Evolutionary conservation across 2,888 invertebrate species (phyloP).

Genomic region (Tenthredo notha): DNA sequence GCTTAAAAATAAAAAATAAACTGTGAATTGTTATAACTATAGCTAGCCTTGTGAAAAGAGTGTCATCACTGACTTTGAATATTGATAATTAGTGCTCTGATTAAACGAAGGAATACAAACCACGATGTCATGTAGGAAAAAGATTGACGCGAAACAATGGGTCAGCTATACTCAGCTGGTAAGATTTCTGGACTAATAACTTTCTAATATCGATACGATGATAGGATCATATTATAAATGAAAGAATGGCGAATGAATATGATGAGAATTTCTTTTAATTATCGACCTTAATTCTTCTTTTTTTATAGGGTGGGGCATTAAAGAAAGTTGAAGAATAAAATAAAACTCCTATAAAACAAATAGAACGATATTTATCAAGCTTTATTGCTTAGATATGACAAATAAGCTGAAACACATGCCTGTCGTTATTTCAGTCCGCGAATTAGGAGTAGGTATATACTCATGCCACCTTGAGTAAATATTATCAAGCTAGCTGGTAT

Average conservation of each 20-base stretch:
- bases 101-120: constrained; percentile 1
- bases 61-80: neutral
- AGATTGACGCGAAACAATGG: constrained; percentile 72
- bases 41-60: neutral
- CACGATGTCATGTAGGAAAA: constrained; percentile 72
- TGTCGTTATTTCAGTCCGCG: neutral
- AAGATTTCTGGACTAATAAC: constrained; percentile 58
- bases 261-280: constrained; percentile 23
- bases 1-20: neutral
- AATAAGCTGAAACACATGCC: constrained; percentile 15
- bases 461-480: neutral
- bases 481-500: neutral
- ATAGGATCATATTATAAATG: constrained; percentile 4
- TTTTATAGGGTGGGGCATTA: neutral
- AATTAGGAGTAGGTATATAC: constrained; percentile 15
- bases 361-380: constrained; percentile 2
- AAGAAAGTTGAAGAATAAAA: neutral
- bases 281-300: neutral
- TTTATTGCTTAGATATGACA: neutral
- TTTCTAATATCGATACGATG: constrained; percentile 25
- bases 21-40: neutral
- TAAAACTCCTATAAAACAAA: constrained; percentile 4
- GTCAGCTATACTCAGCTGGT: constrained; percentile 69
- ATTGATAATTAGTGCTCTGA: neutral
- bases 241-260: constrained; percentile 2